Evolutionary conservation across 2,888 invertebrate genomes (phyloP), one percentile per base, ranked within the genome.

Genomic region (Lasius platythorax): DNA sequence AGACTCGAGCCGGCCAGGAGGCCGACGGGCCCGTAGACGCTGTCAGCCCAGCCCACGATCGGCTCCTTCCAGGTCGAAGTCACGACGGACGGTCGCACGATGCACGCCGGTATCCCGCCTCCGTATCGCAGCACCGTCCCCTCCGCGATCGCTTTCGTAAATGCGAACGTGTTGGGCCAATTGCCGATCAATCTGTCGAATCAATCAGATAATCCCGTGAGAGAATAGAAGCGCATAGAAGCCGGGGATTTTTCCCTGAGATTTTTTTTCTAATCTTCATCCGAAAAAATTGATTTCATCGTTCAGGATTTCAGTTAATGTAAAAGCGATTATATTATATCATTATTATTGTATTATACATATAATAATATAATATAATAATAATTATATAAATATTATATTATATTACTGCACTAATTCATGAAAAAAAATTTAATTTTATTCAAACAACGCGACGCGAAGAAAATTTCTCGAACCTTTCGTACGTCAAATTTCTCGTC

Each of bases 91-190:
- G 98, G 97, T 84, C 98, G 95, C 61, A 97, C 96, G 66, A 98
- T 96, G 84, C 96, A 96, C 0, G 97, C 93, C 0, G 97, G 97
- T 8, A 98, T 92, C 18, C 95, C 95, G 6, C 93, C 91, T 0
- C 96, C 95, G 91, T 96, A 96, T 79, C 95, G 95, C 40, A 96
- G 93, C 1, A 97, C 95, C 4, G 96, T 91, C 74, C 96, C 96
- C 92, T 98, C 98, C 0, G 97, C 97, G 23, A 97, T 92, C 9
- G 97, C 96, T 94, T 98, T 98, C 0, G 97, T 97, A 93, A 96
- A 97, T 0, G 97, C 96, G 94, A 97, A 97, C 0, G 97, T 97
- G 93, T 98, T 98, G 0, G 97, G 97, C 94, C 96, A 97, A 37
- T 95, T 93, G 0, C 94, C 95, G 3, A 96, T 87, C 23, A 96